Evolutionary conservation across 2,797 vertebrate species (phyloP).

Genomic region (Taeniopygia guttata): DNA sequence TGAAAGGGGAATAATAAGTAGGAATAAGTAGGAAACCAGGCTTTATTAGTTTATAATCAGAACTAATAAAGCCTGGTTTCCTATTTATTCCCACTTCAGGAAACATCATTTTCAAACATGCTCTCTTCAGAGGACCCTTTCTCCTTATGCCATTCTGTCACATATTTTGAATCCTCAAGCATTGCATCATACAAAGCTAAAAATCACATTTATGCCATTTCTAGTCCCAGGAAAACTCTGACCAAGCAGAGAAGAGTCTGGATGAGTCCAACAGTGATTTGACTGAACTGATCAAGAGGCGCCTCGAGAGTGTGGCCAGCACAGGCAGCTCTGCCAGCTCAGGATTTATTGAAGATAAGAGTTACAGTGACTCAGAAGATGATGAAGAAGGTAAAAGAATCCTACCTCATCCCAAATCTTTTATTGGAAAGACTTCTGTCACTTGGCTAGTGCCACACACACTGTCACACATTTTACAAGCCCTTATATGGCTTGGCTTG

Average conservation of each 20-base stretch:
- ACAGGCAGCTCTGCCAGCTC: constrained; percentile 94
- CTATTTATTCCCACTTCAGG: background rate
- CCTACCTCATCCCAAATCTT: background rate
- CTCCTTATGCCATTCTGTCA: background rate
- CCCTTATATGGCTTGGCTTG: background rate
- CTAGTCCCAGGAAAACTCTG: constrained; percentile 82
- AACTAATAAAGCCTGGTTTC: background rate
- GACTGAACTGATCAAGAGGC: constrained; percentile 87
- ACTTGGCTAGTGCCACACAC: background rate
- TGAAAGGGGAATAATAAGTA: background rate
- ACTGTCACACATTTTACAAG: background rate
- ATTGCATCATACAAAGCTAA: background rate
- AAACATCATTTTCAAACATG: background rate
- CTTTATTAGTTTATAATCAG: background rate
- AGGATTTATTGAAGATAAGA: constrained; percentile 96
- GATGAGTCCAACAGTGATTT: constrained; percentile 83
- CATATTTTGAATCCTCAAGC: background rate
- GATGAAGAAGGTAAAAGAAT: constrained; percentile 90
- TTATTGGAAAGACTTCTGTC: background rate
- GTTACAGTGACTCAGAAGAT: constrained; percentile 93
- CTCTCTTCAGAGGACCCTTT: background rate
- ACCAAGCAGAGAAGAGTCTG: constrained; percentile 76
- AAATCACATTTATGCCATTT: background rate
- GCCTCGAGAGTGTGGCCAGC: constrained; percentile 92
- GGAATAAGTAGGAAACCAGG: background rate